Conservation (phyloP, 1,140 invertebrate genomes). For the Elymnias hypermnestra region DNA sequence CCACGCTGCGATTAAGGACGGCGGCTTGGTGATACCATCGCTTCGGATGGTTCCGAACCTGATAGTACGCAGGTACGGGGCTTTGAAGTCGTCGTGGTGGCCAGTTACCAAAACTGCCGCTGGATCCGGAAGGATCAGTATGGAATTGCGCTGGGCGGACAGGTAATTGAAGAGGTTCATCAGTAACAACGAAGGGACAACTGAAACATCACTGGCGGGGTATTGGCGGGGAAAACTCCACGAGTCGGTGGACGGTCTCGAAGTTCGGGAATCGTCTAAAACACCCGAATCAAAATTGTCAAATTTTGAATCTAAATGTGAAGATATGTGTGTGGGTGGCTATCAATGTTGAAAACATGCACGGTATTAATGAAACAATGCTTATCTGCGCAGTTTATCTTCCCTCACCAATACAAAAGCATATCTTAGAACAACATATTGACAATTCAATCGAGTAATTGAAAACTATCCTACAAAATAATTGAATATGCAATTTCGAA, state of each 20-base stretch:
- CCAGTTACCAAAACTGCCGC: constrained; percentile 7
- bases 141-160: constrained; percentile 15
- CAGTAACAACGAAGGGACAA: background rate
- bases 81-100: too few relatives aligned
- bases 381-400: too few relatives aligned
- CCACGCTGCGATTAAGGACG: constrained; percentile 36
- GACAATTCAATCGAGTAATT: too few relatives aligned
- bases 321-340: too few relatives aligned
- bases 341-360: too few relatives aligned
- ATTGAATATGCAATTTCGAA: too few relatives aligned
- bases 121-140: constrained; percentile 6
- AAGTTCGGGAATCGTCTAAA: constrained; percentile 22
- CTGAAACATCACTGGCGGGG: background rate
- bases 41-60: constrained; percentile 8
- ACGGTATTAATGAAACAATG: too few relatives aligned
- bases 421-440: too few relatives aligned
- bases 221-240: constrained; percentile 23
- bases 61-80: background rate
- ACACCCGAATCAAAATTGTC: constrained; percentile 18
- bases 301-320: too few relatives aligned
- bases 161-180: constrained; percentile 10
- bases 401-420: too few relatives aligned
- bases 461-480: too few relatives aligned
- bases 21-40: constrained; percentile 23
- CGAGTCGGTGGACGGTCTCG: constrained; percentile 25